Evolutionary conservation across 2,113 vertebrate species (phyloP), one percentile per base, ranked within the genome.

Genomic region (Donacobius atricapilla): DNA sequence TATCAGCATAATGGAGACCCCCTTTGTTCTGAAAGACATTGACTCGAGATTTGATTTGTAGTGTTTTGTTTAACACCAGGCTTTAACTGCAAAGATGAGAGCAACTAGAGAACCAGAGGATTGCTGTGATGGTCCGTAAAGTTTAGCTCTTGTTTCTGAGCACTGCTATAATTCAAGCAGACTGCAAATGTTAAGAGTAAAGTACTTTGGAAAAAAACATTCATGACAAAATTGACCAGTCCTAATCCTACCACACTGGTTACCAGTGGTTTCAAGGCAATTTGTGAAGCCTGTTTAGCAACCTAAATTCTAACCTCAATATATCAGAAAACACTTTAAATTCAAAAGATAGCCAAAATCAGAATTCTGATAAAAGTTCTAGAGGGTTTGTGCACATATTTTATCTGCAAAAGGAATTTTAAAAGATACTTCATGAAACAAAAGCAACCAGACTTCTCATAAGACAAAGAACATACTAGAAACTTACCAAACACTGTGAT

Each of bases 81-180:
- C 83, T 95, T 90, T 89, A 83, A 90, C 86, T 83, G 27, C 58
- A 78, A 94, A 96, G 40, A 83, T 13, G 31, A 57, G 30, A 79
- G 30, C 71, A 66, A 58, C 39, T 69, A 16, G 48, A 81, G 47
- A 42, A 76, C 24, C 37, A 76, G 64, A 87, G n/a, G 70, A 73
- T 31, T 69, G 33, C 33, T 92, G 70, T 63, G 75, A 65, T 56
- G 37, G 15, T 56, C 81, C 72, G 48, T 58, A 70, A 87, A 95
- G 60, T 56, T 89, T 88, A 86, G 48, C 35, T 77, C 66, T 17
- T 70, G 56, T 87, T 94, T 88, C 50, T 85, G 27, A 90, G 37
- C 48, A 64, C 28, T 50, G 58, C 47, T 72, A 18, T 33, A 88
- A 90, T 63, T 87, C 58, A 90, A 92, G 33, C 15, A 35, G 63